Conservation (phyloP, 2,113 vertebrate species). For the Telmatochromis sp. region DNA sequence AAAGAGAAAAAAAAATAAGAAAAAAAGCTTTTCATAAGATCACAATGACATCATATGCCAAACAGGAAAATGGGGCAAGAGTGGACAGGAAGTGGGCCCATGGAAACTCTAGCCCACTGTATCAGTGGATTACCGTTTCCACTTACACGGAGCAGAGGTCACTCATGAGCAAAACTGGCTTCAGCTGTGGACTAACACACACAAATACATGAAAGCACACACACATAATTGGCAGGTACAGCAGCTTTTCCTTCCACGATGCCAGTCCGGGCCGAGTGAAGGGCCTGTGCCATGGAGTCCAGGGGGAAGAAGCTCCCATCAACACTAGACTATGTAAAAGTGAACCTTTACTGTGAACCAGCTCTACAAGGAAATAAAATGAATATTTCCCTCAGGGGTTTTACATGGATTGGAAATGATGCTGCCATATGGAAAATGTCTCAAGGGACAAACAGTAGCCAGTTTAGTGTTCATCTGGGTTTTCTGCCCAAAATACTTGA, state of each 20-base stretch:
- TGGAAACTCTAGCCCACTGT: conserved; percentile 21
- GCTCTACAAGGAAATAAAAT: neutral
- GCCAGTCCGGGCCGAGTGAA: neutral
- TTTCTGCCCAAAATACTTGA: neutral
- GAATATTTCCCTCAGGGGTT: neutral
- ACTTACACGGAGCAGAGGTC: neutral
- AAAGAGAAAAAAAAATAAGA: neutral
- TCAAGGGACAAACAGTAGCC: neutral
- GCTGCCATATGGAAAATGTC: neutral
- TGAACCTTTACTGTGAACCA: neutral
- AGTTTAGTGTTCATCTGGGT: neutral
- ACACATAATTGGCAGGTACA: neutral
- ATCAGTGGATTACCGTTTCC: neutral
- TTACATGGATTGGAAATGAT: neutral
- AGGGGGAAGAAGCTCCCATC: neutral
- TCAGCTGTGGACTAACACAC: neutral
- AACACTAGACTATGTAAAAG: neutral
- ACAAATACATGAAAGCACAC: neutral
- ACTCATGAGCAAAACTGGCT: neutral
- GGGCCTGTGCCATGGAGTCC: neutral
- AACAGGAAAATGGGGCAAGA: conserved; percentile 55
- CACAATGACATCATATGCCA: conserved; percentile 56
- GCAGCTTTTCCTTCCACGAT: conserved; percentile 18
- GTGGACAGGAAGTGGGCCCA: conserved; percentile 44
- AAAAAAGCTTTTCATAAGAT: conserved; percentile 15